Evolutionary conservation across 2,113 vertebrate species (phyloP).

Genomic region (Podocnemis expansa): DNA sequence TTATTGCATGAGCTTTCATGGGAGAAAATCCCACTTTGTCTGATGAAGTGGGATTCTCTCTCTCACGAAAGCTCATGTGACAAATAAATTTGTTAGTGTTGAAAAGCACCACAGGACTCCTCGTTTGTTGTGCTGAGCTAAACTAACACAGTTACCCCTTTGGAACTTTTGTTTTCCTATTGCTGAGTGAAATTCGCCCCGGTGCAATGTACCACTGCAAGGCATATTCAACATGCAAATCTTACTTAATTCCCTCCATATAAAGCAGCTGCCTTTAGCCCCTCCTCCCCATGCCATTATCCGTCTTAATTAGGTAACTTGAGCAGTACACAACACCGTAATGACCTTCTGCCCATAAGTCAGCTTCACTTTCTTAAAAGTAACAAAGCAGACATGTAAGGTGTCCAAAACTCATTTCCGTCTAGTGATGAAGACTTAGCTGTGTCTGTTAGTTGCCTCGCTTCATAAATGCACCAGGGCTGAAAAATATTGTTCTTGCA

Average conservation of each 20-base stretch:
- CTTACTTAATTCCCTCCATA: neutral
- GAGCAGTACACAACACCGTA: neutral
- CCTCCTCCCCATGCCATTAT: neutral
- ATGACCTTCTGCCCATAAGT: accelerated
- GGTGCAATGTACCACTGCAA: neutral
- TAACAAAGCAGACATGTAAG: neutral
- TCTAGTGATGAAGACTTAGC: neutral
- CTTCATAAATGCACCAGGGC: neutral
- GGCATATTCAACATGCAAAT: neutral
- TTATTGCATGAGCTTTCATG: no score
- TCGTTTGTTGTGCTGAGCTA: no score
- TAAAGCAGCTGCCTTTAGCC: neutral
- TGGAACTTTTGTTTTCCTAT: neutral
- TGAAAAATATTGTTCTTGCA: neutral
- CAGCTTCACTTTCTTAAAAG: neutral
- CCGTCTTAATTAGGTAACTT: neutral
- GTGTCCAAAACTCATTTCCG: neutral
- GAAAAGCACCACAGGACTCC: no score
- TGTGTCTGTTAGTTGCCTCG: neutral
- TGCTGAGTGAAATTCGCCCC: neutral
- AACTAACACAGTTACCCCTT: no score
- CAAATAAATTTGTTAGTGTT: no score
- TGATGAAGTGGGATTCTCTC: no score
- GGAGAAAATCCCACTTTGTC: no score
- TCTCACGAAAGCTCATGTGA: no score